Evolutionary conservation across 1,140 invertebrate species (phyloP), one percentile per base, ranked within the genome.

Genomic region (Procambarus clarkii): DNA sequence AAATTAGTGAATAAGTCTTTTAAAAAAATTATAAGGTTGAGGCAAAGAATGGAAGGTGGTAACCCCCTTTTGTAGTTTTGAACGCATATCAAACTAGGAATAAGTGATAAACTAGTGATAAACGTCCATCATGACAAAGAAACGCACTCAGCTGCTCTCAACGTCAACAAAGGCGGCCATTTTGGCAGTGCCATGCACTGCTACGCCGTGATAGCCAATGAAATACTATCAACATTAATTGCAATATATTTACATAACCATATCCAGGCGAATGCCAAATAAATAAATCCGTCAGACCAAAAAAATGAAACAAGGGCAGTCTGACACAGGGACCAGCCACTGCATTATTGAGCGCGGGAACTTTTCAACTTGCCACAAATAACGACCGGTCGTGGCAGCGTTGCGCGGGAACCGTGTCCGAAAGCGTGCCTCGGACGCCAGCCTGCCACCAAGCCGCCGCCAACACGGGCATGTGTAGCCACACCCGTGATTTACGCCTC

Each of bases 311-410:
- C 74, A 78, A 87, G 74, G 86, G 76, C 76, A 77, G 76, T 58
- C 82, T 86, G 84, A 86, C 84, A 86, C 48, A 87, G 86, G 74
- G 86, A 58, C 13, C 86, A 77, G 74, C 71, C 74, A 77, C 74
- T 87, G 86, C 86, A 87, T 87, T 87, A 87, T 87, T 87, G 86
- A 87, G 77, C 86, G 86, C 74, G 48, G 86, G 69, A 87, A 87
- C 86, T 87, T 87, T 87, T 87, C 86, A 87, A 87, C 86, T 87
- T 87, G 86, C 86, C 86, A 87, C 86, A 87, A 87, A 87, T 87
- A 87, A 87, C 86, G 86, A 87, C 86, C 86, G 45, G 60, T 60
- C 60, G 82, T 69, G 82, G 82, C 54, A 79, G 86, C 84, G 74
- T 87, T 87, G 86, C 86, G 86, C 86, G 86, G 76, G 74, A 87